Conservation (phyloP, 2,888 invertebrate species). For the Ephialtes manifestator region DNA sequence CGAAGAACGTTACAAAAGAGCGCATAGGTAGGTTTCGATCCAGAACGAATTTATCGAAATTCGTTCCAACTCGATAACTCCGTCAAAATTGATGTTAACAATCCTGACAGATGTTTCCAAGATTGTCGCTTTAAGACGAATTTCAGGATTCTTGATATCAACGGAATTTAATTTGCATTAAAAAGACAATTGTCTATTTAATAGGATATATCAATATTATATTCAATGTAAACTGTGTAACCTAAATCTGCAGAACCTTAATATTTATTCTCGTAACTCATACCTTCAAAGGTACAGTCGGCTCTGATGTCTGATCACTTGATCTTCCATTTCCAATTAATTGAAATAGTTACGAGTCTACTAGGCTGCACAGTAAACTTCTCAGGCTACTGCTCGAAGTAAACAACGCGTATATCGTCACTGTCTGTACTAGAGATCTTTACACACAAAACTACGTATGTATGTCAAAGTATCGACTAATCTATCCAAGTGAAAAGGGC, state of each 20-base stretch:
- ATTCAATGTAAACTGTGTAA: background rate
- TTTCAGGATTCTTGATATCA: too few species aligned
- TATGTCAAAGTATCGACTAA: constrained; percentile 5
- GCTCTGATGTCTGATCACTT: background rate
- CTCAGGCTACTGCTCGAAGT: background rate
- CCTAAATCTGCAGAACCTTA: background rate
- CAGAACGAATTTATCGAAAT: too few species aligned
- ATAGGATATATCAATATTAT: too few species aligned
- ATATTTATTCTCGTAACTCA: background rate
- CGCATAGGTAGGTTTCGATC: too few species aligned
- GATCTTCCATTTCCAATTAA: background rate
- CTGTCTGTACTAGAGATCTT: background rate
- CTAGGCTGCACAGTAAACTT: background rate
- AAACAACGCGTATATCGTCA: background rate
- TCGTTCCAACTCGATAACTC: too few species aligned
- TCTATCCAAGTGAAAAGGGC: constrained; percentile 33
- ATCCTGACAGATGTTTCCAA: too few species aligned
- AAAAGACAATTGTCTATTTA: too few species aligned
- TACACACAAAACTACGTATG: background rate
- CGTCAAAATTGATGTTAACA: too few species aligned
- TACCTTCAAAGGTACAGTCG: background rate
- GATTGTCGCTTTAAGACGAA: too few species aligned
- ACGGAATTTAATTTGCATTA: too few species aligned
- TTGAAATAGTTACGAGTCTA: background rate
- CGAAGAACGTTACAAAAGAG: too few species aligned